Evolutionary conservation across 2,888 invertebrate species (phyloP).

Genomic region (Drosophila acutilabella): DNA sequence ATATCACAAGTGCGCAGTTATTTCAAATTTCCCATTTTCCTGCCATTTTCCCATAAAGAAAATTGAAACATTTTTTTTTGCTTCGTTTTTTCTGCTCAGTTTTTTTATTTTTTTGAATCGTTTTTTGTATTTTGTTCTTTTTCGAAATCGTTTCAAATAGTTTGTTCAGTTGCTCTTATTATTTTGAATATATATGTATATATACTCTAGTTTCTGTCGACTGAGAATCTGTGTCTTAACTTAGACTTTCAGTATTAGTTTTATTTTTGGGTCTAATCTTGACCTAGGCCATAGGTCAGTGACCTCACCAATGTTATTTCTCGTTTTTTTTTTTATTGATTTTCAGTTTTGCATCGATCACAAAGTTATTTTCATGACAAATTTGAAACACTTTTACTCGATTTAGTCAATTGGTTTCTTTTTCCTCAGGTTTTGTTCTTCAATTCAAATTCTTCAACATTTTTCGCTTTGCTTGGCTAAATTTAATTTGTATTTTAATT

Average conservation of each 20-base stretch:
- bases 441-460: slow-evolving; percentile 11
- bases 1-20: slow-evolving; percentile 9
- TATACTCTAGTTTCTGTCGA: slow-evolving; percentile 1
- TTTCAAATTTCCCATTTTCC: neutral
- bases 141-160: slow-evolving; percentile 43
- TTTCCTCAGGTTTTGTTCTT: slow-evolving; percentile 6
- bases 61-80: slow-evolving; percentile 20
- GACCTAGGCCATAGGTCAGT: slow-evolving; percentile 5
- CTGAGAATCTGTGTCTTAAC: slow-evolving; percentile 16
- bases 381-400: slow-evolving; percentile 46
- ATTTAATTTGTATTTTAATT: slow-evolving; percentile 16
- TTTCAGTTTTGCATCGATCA: slow-evolving; percentile 8
- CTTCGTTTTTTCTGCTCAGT: slow-evolving; percentile 28
- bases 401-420: neutral
- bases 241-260: slow-evolving; percentile 16
- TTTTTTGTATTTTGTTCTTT: slow-evolving; percentile 42
- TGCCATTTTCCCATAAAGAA: neutral
- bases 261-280: slow-evolving; percentile 7
- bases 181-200: neutral
- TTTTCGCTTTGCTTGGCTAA: slow-evolving; percentile 12
- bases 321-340: neutral
- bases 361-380: slow-evolving; percentile 44
- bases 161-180: slow-evolving; percentile 22
- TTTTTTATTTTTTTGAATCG: slow-evolving; percentile 25
- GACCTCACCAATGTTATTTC: neutral